Evolutionary conservation across 2,797 vertebrate species (phyloP).

Genomic region (Chelidonichthys spinosus): DNA sequence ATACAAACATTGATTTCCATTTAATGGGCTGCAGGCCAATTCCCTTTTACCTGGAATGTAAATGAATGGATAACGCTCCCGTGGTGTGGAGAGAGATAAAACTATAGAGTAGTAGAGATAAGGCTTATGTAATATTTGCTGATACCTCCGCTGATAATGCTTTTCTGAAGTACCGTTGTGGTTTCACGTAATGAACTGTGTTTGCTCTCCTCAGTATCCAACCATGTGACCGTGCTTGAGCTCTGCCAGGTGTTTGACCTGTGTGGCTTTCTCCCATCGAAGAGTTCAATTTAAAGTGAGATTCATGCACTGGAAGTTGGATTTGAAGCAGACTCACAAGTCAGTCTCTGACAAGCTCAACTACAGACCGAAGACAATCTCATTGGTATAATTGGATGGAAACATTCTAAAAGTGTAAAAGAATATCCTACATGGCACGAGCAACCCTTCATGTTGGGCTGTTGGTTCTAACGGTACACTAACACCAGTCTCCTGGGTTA

Average conservation of each 20-base stretch:
- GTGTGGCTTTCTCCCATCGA: background rate
- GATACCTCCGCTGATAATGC: background rate
- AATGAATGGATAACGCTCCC: background rate
- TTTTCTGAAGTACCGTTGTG: background rate
- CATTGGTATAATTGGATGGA: too few relatives aligned
- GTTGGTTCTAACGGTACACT: too few relatives aligned
- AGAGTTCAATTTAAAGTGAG: background rate
- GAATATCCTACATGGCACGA: too few relatives aligned
- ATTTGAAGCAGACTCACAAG: too few relatives aligned
- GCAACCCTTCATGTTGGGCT: too few relatives aligned
- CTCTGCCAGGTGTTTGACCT: background rate
- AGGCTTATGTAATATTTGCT: slow-evolving; percentile 31
- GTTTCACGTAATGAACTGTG: background rate
- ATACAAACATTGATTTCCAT: background rate
- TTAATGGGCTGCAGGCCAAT: background rate
- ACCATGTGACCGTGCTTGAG: background rate
- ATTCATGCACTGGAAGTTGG: too few relatives aligned
- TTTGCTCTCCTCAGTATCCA: background rate
- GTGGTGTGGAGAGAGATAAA: background rate
- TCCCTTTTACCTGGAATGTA: slow-evolving; percentile 1
- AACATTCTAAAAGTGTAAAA: too few relatives aligned
- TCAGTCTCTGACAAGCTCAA: too few relatives aligned
- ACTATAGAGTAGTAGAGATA: background rate
- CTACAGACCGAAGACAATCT: too few relatives aligned
- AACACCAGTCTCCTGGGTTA: too few relatives aligned